Evolutionary conservation across 1,140 invertebrate genomes (phyloP).

Genomic region (Drosophila navojoa): DNA sequence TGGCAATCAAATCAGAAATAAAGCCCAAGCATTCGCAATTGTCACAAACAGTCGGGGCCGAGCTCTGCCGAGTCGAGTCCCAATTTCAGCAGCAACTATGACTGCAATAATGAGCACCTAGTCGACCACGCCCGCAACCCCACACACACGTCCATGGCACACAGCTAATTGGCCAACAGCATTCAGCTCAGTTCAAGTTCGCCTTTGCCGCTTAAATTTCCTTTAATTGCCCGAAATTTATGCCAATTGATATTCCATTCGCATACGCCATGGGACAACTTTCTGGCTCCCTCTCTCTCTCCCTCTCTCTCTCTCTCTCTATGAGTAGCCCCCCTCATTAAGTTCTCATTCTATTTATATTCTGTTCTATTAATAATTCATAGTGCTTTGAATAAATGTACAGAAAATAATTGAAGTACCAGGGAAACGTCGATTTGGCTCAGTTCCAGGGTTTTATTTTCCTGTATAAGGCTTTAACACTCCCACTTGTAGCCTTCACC

Average conservation of each 20-base stretch:
- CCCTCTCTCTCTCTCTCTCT: too few relatives aligned
- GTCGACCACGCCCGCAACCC: constrained; percentile 27
- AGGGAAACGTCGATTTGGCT: too few relatives aligned
- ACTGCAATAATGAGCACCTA: constrained; percentile 62
- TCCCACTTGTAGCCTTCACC: too few relatives aligned
- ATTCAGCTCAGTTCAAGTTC: background rate
- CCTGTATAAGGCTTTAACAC: too few relatives aligned
- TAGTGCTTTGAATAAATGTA: too few relatives aligned
- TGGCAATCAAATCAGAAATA: constrained; percentile 35
- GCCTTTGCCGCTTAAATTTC: constrained; percentile 47
- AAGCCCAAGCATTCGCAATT: constrained; percentile 29
- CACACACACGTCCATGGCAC: constrained; percentile 13
- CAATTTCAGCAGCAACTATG: constrained; percentile 31
- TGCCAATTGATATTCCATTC: constrained; percentile 48
- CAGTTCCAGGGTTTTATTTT: too few relatives aligned
- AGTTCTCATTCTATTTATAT: background rate
- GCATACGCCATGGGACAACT: constrained; percentile 37
- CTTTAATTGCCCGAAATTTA: constrained; percentile 75
- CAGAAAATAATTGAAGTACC: too few relatives aligned
- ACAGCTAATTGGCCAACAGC: constrained; percentile 44
- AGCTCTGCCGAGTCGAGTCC: constrained; percentile 28
- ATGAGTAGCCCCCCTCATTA: background rate
- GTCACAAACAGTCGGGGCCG: constrained; percentile 3
- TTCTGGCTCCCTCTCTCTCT: background rate
- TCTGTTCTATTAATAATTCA: constrained; percentile 21